Evolutionary conservation across 2,113 vertebrate genomes (phyloP).

Genomic region (Litocranius walleri): DNA sequence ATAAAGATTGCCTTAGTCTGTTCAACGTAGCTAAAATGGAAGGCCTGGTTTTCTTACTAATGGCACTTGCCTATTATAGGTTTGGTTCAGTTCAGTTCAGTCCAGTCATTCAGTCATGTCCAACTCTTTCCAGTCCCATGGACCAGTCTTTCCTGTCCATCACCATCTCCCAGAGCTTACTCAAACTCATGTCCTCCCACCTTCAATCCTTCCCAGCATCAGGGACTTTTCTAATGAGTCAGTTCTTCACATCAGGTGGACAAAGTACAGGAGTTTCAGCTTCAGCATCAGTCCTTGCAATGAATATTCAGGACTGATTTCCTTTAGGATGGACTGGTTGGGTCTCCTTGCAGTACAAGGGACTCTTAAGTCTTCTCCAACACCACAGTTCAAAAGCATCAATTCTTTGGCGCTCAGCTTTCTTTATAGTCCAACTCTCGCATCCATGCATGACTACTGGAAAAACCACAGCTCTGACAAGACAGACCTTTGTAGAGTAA

Average conservation of each 20-base stretch:
- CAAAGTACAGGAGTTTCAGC: not conserved
- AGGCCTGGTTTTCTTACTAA: not conserved
- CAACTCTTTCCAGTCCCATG: not conserved
- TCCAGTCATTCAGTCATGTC: not conserved
- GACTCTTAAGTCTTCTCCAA: too few species aligned
- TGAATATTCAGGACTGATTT: too few species aligned
- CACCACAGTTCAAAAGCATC: too few species aligned
- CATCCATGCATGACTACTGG: too few species aligned
- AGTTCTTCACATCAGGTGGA: not conserved
- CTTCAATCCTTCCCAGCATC: not conserved
- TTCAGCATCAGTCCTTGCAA: not conserved
- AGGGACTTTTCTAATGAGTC: not conserved
- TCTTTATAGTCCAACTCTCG: too few species aligned
- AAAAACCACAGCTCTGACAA: too few species aligned
- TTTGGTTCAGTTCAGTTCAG: not conserved
- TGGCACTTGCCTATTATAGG: not conserved
- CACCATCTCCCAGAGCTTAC: not conserved
- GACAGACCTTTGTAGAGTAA: too few species aligned
- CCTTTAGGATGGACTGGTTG: too few species aligned
- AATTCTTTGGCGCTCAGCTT: too few species aligned
- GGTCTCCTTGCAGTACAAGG: too few species aligned
- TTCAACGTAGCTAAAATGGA: constrained; percentile 7
- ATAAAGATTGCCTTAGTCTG: not conserved
- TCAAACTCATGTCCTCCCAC: not conserved
- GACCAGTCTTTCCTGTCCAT: not conserved